phyloP scores from a whole-genome alignment of 2,797 vertebrate species.

The Salarias fasciatus region DNA sequence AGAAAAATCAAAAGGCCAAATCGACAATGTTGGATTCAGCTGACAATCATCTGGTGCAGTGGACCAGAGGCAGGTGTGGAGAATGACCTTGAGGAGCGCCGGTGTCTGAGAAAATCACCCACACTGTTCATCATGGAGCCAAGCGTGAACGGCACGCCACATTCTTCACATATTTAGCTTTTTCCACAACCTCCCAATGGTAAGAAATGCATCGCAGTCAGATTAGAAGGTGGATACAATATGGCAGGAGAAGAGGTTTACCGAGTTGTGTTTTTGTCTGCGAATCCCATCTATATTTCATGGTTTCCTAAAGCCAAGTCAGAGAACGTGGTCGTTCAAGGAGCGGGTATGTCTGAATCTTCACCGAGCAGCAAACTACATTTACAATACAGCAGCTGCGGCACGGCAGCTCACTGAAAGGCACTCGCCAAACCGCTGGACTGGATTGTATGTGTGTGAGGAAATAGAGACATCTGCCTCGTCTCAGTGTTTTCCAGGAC shows the following conservation, averaged over 20 bases:
- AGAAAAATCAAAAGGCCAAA: conserved; percentile 62
- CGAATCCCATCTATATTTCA: background rate
- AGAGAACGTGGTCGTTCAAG: background rate
- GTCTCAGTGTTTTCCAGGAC: no score
- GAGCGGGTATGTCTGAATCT: conserved; percentile 1
- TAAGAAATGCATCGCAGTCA: background rate
- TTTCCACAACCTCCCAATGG: no score
- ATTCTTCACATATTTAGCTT: no score
- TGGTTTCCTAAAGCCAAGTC: conserved; percentile 10
- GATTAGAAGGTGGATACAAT: background rate
- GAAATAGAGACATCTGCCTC: no score
- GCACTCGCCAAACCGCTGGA: no score
- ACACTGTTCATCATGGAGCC: conserved; percentile 27
- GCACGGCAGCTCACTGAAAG: background rate
- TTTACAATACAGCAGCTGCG: conserved; percentile 9
- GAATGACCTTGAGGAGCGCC: conserved; percentile 62
- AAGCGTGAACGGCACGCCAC: no score
- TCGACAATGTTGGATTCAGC: conserved; percentile 60
- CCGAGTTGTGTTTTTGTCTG: background rate
- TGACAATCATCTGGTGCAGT: conserved; percentile 74
- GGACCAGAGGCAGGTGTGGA: conserved; percentile 69
- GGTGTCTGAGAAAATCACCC: conserved; percentile 37
- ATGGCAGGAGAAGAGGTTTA: background rate
- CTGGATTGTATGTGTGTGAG: no score
- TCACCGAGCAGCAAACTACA: background rate